Evolutionary conservation across 2,113 vertebrate species (phyloP).

Genomic region (Prochilodus magdalenae): DNA sequence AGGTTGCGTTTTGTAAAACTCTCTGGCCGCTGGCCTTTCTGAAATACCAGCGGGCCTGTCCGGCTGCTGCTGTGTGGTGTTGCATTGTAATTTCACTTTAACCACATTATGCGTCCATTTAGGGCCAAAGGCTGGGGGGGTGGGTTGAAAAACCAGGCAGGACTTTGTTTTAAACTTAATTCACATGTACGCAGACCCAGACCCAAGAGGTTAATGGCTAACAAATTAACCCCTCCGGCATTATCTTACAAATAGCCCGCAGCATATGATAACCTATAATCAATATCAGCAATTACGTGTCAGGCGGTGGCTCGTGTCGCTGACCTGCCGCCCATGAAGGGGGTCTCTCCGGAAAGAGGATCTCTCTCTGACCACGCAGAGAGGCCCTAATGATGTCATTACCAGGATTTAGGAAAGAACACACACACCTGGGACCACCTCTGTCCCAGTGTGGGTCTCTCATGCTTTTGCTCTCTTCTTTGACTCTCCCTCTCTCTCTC

Average conservation of each 20-base stretch:
- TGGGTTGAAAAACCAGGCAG: slow-evolving; percentile 62
- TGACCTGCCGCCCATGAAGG: slow-evolving; percentile 78
- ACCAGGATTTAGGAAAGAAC: slow-evolving; percentile 60
- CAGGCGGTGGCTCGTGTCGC: slow-evolving; percentile 75
- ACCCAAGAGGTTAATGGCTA: slow-evolving; percentile 81
- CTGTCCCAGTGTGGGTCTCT: slow-evolving; percentile 65
- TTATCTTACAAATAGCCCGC: slow-evolving; percentile 82
- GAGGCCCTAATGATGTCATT: slow-evolving; percentile 79
- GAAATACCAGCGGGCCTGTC: slow-evolving; percentile 43
- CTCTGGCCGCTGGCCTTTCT: slow-evolving; percentile 21
- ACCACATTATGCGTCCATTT: slow-evolving; percentile 68
- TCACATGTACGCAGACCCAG: slow-evolving; percentile 69
- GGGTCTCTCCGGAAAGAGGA: slow-evolving; percentile 79
- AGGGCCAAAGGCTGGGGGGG: slow-evolving; percentile 65
- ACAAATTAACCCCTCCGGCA: slow-evolving; percentile 82
- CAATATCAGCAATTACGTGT: slow-evolving; percentile 84
- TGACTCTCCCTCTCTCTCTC: slow-evolving; percentile 33
- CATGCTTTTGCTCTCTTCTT: slow-evolving; percentile 24
- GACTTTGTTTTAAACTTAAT: slow-evolving; percentile 81
- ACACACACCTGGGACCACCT: slow-evolving; percentile 76
- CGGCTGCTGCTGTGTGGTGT: slow-evolving; percentile 40
- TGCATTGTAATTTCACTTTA: slow-evolving; percentile 67
- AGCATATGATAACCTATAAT: slow-evolving; percentile 86
- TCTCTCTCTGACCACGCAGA: slow-evolving; percentile 74
- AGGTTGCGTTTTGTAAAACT: slow-evolving; percentile 42